Base-by-base conservation (phyloP, 37 sponge, comb jelly and placozoan species). In the Chondrosia reniformis region DNA sequence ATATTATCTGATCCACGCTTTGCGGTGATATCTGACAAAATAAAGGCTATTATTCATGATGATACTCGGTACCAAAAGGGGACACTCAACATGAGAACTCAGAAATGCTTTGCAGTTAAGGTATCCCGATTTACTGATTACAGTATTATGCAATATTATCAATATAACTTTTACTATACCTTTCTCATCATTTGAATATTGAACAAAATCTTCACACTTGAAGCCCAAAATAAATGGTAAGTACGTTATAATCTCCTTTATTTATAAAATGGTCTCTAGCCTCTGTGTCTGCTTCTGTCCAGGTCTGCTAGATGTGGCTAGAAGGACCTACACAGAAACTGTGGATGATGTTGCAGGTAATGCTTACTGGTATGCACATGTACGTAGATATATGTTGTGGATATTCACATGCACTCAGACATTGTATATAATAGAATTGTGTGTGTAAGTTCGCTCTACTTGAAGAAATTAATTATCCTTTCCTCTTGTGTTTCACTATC, bases 31-130 rank as follows among this genome's bases (percentile, higher is more conserved):
- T 34, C 77, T 2, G 83, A 83, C 72, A 81, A 85, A 34, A 93
- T 96, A 43, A 27, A 80, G 13, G 41, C 74, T 28, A 86, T 95
- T 12, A 86, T 99, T 41, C 96, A 99, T 75, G 96, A 93, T 71
- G 94, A 96, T 72, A 93, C 99, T 3, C 87, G 85, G 33, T 91
- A 89, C 76, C 89, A 95, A 66, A 93, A 93, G 57, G 96, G 99
- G 32, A 77, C 99, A 25, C 84, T 99, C 21, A 91, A 99, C 84
- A 93, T 92, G 90, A 62, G 90, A 30, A 91, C 99, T 76, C 99
- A 99, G 81, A 99, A 93, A 45, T 99, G 99, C 69, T 99, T 99
- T 81, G 96, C 96, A 27, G 88, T 99, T 37, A 92, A 91, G 73
- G 81, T 87, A 7, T 75, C 82, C 25, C n/a, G n/a, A 76, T 77